phyloP scores from a whole-genome alignment of 2,113 vertebrate species.

The Eleginops maclovinus region DNA sequence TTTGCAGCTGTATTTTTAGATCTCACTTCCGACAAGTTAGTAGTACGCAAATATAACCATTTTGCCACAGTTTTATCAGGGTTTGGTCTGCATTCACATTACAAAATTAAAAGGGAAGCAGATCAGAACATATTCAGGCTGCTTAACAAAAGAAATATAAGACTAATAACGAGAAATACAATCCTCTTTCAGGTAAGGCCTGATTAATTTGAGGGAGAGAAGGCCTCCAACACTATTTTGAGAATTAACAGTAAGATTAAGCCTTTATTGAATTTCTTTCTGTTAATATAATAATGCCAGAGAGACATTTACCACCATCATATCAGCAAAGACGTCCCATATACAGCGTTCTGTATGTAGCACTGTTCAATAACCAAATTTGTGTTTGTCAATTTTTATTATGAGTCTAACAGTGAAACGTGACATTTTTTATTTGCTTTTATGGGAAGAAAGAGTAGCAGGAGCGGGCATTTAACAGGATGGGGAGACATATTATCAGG shows the following conservation, averaged over 20 bases:
- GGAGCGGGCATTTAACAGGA: no score
- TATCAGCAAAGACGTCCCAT: slow-evolving; percentile 23
- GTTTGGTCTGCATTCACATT: background rate
- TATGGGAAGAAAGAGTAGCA: background rate
- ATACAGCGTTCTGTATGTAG: slow-evolving; percentile 11
- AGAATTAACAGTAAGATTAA: background rate
- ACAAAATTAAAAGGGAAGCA: background rate
- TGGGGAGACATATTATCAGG: background rate
- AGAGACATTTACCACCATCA: background rate
- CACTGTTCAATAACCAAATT: slow-evolving; percentile 14
- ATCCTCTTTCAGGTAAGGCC: background rate
- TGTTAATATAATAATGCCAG: background rate
- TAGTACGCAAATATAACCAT: no score
- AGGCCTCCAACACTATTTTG: background rate
- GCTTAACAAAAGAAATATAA: background rate
- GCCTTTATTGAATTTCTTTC: background rate
- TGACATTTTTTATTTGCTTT: background rate
- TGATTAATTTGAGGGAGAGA: background rate
- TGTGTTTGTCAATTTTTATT: background rate
- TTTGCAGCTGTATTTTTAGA: no score
- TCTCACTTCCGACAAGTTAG: no score
- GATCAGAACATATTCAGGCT: background rate
- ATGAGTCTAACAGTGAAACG: background rate
- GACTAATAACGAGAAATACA: background rate
- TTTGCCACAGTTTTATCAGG: no score